Evolutionary conservation across 1,140 invertebrate species (phyloP).

Genomic region (Drosophila navojoa): DNA sequence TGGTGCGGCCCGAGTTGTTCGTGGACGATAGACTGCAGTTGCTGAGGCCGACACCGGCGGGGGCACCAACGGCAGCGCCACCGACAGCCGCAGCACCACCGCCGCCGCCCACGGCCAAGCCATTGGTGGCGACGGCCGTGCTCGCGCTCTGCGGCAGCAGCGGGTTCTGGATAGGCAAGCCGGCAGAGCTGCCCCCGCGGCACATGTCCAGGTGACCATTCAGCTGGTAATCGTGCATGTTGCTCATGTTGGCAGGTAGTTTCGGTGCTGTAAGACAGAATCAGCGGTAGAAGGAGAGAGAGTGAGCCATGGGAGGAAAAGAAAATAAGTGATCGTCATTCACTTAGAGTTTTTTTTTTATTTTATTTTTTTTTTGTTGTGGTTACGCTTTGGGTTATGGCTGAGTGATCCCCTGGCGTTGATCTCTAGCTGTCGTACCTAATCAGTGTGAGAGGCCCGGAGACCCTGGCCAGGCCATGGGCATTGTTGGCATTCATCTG

Average conservation of each 20-base stretch:
- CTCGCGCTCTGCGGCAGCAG: conserved; percentile 81
- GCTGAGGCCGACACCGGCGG: conserved; percentile 48
- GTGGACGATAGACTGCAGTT: conserved; percentile 81
- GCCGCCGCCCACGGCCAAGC: conserved; percentile 31
- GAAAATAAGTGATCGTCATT: conserved; percentile 41
- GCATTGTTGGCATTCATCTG: conserved; percentile 26
- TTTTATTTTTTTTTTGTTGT: conserved; percentile 48
- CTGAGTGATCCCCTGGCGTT: conserved; percentile 69
- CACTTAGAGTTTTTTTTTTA: conserved; percentile 16
- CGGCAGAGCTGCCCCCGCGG: conserved; percentile 49
- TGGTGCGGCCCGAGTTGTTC: conserved; percentile 96
- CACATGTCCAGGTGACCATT: conserved; percentile 81
- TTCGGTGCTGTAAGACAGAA: conserved; percentile 86
- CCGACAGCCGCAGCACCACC: neutral
- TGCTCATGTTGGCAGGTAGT: conserved; percentile 86
- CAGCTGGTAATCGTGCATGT: conserved; percentile 84
- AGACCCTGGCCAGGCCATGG: conserved; percentile 37
- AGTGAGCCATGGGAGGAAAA: conserved; percentile 9
- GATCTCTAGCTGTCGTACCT: conserved; percentile 83
- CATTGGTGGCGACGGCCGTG: conserved; percentile 72
- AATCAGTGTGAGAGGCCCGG: conserved; percentile 73
- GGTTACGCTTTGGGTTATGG: conserved; percentile 44
- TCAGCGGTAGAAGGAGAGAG: conserved; percentile 14
- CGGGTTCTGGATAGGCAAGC: conserved; percentile 81
- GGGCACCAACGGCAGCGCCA: conserved; percentile 15